Base-by-base conservation (phyloP, 2,797 vertebrate species). In the Bovichtus diacanthus region DNA sequence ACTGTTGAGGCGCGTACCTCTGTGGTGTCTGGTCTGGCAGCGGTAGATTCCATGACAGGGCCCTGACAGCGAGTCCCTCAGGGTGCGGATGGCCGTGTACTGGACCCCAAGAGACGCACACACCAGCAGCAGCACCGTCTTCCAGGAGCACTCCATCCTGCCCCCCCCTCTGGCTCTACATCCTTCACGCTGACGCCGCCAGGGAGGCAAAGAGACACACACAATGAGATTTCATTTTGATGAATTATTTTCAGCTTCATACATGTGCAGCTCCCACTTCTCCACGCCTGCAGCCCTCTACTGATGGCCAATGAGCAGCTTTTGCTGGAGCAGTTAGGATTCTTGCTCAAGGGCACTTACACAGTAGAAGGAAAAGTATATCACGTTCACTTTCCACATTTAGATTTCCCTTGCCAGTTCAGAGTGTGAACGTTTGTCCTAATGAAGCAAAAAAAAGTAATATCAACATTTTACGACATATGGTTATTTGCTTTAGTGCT, bases 61-160 rank as follows among this genome's bases (percentile, higher is more conserved):
- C 70, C 85, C 90, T 44, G 89, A 90, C 76, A 95, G 77, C 1
- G 94, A 93, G 88, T 94, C 94, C 83, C 92, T 94, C 75, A 96
- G 87, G 81, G 95, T 95, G 23, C 92, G 93, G 75, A 96, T 96
- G 89, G 95, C 95, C 0, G 94, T 95, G 82, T 96, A 96, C 83
- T 96, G 96, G 77, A 96, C 94, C 68, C 93, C 95, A 46, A 96
- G 88, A 51, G 94, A 96, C 0, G 95, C 89, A 59, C 95, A 96
- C 54, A 95, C 94, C 86, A 96, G 85, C 81, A 96, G 85, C 86
- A 96, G 80, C 80, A 96, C 88, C 0, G 94, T 94, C 93, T 96
- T 96, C 96, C 96, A 96, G 82, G 95, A 96, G 83, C 95, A 96
- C 94, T 96, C 95, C 95, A 96, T 96, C 82, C 85, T 91, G 78